phyloP scores from a whole-genome alignment of 35 echinoderm and acorn worm genomes.

The Anneissia japonica region DNA sequence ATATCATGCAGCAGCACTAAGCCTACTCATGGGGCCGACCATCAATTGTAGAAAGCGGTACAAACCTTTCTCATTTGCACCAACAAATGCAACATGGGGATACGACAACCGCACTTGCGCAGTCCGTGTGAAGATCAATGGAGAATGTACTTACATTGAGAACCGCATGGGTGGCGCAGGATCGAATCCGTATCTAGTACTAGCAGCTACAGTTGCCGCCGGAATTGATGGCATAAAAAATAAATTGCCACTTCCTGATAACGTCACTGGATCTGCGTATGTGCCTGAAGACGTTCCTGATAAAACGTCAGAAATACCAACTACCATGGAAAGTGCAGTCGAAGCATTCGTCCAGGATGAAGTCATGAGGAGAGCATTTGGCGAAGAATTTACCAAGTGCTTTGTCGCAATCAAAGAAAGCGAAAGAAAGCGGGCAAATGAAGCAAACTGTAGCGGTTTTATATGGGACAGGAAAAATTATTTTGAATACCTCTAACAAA shows the following conservation, averaged over 20 bases:
- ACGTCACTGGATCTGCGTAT: constrained; percentile 9
- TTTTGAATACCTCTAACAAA: background rate
- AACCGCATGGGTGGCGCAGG: constrained; percentile 48
- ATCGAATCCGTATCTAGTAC: constrained; percentile 34
- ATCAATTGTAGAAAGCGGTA: constrained; percentile 42
- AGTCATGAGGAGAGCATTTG: constrained; percentile 8
- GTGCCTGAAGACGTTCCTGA: background rate
- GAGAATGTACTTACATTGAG: constrained; percentile 43
- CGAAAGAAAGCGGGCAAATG: background rate
- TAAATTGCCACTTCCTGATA: constrained; percentile 24
- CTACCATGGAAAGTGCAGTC: constrained; percentile 13
- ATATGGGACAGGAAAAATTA: background rate
- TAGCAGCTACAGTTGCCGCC: constrained; percentile 54
- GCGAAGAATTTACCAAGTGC: constrained; percentile 23
- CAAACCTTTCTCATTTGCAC: constrained; percentile 24
- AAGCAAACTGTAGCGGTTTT: background rate
- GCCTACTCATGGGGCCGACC: constrained; percentile 39
- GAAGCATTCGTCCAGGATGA: constrained; percentile 11
- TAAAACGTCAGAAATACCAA: background rate
- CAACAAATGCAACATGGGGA: constrained; percentile 51
- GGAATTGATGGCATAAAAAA: constrained; percentile 56
- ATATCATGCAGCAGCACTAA: constrained; percentile 41
- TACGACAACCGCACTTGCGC: constrained; percentile 46
- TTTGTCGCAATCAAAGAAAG: constrained; percentile 9
- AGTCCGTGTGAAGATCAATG: constrained; percentile 37